Base-by-base conservation (phyloP, 2,113 vertebrate species). In the Epinephelus lanceolatus region DNA sequence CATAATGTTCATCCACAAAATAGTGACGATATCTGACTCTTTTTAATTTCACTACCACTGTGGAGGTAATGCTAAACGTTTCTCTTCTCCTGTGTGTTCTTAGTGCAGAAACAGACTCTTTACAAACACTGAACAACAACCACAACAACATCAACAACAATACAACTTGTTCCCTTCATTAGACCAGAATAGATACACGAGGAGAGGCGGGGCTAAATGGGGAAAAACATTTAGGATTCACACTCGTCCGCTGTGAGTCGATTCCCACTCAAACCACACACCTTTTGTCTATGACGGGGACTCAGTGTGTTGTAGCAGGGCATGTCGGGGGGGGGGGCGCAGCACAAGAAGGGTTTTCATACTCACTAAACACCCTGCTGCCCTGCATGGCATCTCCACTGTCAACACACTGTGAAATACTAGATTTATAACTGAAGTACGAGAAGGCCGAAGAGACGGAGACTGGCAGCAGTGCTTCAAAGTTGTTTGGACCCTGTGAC, bases 81-180 rank as follows among this genome's bases (percentile, higher is more conserved):
- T 76, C 62, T 77, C 80, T 87, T 71, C 91, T 94, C 90, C 90
- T 88, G 71, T 90, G 89, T 91, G 78, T 80, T 85, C 86, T 91
- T 9, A 91, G 91, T 92, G 91, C 93, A 93, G 92, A 96, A 94
- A 92, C 93, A 94, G 92, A 94, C 92, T 88, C 93, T 49, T 72
- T 81, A 94, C 91, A 93, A 94, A 94, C 78, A 94, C 93, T 47
- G 70, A 93, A 89, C 81, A 73, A 89, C 57, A 93, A 90, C 90
- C 89, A 93, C 80, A 81, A 90, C 75, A 94, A 56, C 71, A 78
- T 71, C 84, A 68, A 65, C 81, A 71, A 86, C 71, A 75, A 83
- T 6, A 93, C 92, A 94, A 93, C 95, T 96, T 96, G 96, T 96
- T 97, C 96, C 96, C 96, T 97, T 97, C 96, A 96, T 97, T 95